Evolutionary conservation across 2,888 invertebrate species (phyloP).

Genomic region (Romanomermis culicivorax): DNA sequence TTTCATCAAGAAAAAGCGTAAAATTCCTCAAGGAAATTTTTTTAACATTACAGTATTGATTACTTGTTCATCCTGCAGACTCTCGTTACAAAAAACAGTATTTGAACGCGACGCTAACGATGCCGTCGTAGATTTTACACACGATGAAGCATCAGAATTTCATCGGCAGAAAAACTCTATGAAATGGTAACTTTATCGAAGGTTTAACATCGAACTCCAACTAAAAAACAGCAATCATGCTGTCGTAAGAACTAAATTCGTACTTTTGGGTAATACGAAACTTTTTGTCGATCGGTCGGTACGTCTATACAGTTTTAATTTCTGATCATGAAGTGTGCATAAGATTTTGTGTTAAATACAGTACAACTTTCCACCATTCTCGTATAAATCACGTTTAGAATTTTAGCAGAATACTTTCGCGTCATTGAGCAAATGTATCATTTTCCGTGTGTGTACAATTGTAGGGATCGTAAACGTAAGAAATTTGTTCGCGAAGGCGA

Average conservation of each 20-base stretch:
- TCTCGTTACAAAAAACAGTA: slow-evolving; percentile 42
- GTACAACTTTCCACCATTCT: no score
- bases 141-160: slow-evolving; percentile 49
- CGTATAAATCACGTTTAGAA: no score
- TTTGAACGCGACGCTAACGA: slow-evolving; percentile 58
- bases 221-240: no score
- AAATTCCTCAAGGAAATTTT: neutral
- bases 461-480: slow-evolving; percentile 79
- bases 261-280: no score
- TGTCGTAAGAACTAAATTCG: no score
- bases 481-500: slow-evolving; percentile 48
- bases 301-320: no score
- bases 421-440: no score
- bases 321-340: no score
- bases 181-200: slow-evolving; percentile 36
- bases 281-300: no score
- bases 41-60: neutral
- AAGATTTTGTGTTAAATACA: no score
- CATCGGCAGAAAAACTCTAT: slow-evolving; percentile 39
- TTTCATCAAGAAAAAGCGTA: slow-evolving; percentile 41
- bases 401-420: no score
- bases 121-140: slow-evolving; percentile 58
- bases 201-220: no score
- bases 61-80: slow-evolving; percentile 15
- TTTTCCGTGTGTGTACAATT: slow-evolving; percentile 11